Base-by-base conservation (phyloP, 2,113 vertebrate species). In the Turnix velox region DNA sequence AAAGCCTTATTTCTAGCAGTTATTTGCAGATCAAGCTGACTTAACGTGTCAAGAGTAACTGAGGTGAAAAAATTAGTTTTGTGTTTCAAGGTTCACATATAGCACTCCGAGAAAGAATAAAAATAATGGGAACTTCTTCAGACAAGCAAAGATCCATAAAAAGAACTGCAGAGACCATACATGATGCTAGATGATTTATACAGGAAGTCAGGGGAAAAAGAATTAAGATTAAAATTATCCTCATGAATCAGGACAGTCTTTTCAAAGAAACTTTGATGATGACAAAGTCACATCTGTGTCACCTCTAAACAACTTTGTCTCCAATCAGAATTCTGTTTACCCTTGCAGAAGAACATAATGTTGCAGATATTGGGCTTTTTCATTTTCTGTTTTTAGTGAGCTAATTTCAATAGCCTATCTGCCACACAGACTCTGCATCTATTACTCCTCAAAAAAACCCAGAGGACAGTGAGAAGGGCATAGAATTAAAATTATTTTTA, bases 121-220 rank as follows among this genome's bases (percentile, higher is more conserved):
- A 94, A 96, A 80, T 63, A 72, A 75, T 73, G 69, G 81, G 42
- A 79, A 82, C 48, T 80, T 95, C 75, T 94, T 85, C 68, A 91
- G 91, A 92, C 58, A 87, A 81, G 52, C 62, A 51, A 66, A 80
- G 84, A 92, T 83, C 87, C 71, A 83, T 94, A 92, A 89, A 87
- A 93, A 95, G 62, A 84, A 54, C 62, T 71, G 75, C 67, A 94
- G 84, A 90, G 69, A 91, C 78, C 72, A 85, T 68, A 77, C 66
- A 77, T 92, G 89, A 90, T 74, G 91, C 84, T 45, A 76, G 78
- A 83, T 95, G 86, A 95, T 90, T 92, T 94, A 96, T 79, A 63
- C 40, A 35, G 48, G 40, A 94, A 84, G 76, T 73, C 69, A 31
- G 84, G n/a, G n/a, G n/a, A 76, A 92, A 24, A 96, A 94, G 94